Base-by-base conservation (phyloP, 2,888 invertebrate genomes). In the Metellina segmentata region DNA sequence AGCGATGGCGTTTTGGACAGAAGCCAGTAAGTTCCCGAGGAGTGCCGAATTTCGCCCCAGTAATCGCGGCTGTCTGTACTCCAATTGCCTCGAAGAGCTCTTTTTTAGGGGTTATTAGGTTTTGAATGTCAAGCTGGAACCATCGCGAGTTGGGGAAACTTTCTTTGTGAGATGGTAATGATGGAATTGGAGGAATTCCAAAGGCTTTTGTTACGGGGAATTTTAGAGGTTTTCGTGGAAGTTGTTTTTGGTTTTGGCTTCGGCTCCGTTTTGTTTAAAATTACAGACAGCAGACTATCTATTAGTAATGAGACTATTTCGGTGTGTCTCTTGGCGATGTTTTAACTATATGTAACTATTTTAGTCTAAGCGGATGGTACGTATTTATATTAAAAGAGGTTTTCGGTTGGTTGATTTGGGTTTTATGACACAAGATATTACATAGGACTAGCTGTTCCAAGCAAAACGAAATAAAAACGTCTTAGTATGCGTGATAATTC, bases 21-120 rank as follows among this genome's bases (percentile, higher is more conserved):
- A 75, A 85, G 85, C 85, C 85, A 85, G 74, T n/a, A 34, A 34
- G 34, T 20, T n/a, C 52, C 52, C 71, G 71, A 71, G 20, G 20
- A 49, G 8, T 13, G n/a, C 51, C 52, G 11, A 53, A 7, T 74
- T 85, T 85, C 34, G 49, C 72, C 20, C 49, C 75, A 74, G 74
- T 34, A 71, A 51, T 20, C 72, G 61, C 16, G 53, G 61, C 20
- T 61, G 61, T 61, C 79, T 11, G 53, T 71, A 70, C 49, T n/a
- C 51, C 70, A 51, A 13, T 53, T 34, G 49, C 75, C 49, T 13
- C n/a, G 51, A 51, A 79, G 16, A 79, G 74, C 7, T 53, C 20
- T 49, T 74, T 53, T 19, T 83, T 48, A 49, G 51, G 19, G 52
- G n/a, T 48, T 77, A 77, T 16, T 77, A 19, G 78, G 78, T 7